These are phyloP conservation scores for Vanessa atalanta DNA, from an alignment of 1,140 invertebrate genomes.

Conservation along the genomic window DNA sequence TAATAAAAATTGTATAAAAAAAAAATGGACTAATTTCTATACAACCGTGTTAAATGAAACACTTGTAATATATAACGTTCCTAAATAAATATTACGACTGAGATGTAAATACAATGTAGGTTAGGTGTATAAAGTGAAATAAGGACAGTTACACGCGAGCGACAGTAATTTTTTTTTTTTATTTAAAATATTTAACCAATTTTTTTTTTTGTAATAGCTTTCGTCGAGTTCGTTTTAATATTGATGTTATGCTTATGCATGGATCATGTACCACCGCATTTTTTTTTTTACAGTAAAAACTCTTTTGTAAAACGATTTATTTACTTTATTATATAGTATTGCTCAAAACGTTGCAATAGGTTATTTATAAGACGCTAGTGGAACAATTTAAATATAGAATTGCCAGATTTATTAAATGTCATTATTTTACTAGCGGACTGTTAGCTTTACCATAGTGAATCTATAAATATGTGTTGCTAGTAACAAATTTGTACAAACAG, in stretches of 20 bases:
- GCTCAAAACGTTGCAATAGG: conserved; percentile 27
- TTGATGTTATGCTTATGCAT: conserved; percentile 14
- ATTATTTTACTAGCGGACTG: too few species aligned
- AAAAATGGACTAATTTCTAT: conserved; percentile 33
- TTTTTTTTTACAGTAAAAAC: not conserved
- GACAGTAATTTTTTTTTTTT: not conserved
- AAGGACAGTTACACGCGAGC: not conserved
- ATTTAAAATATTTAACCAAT: not conserved
- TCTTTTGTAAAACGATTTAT: not conserved
- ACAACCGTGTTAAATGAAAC: conserved; percentile 25
- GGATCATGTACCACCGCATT: conserved; percentile 21
- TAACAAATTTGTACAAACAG: not conserved
- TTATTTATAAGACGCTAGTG: conserved; percentile 2
- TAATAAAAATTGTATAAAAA: conserved; percentile 29
- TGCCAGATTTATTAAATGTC: not conserved
- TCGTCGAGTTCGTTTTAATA: conserved; percentile 10
- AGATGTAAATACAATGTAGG: conserved; percentile 57
- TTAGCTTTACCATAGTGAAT: not conserved
- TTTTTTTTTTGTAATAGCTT: conserved; percentile 24
- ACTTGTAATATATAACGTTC: conserved; percentile 61
- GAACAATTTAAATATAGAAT: not conserved
- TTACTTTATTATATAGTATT: conserved; percentile 16
- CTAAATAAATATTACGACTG: conserved; percentile 60
- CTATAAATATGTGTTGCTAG: conserved; percentile 10
- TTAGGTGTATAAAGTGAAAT: conserved; percentile 40